Conservation (phyloP, 2,888 invertebrate genomes). For the Andrena praecox region DNA sequence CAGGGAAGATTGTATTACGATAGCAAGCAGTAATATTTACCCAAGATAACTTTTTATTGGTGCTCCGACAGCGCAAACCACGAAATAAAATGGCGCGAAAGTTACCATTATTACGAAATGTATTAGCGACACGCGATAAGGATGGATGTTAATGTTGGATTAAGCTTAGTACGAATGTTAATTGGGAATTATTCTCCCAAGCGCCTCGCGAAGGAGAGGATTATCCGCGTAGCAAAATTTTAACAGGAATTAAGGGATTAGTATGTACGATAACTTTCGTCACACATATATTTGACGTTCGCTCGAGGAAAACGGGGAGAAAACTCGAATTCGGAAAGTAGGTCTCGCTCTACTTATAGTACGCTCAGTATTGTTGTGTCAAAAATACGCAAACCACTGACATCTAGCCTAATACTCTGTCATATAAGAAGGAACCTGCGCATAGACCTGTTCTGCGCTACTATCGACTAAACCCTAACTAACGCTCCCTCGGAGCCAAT, state of each 20-base stretch:
- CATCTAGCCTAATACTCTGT: background rate
- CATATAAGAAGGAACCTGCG: too few species aligned
- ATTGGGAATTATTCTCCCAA: background rate
- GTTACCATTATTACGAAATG: background rate
- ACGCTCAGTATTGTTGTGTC: background rate
- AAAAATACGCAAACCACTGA: conserved; percentile 8
- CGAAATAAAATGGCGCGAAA: background rate
- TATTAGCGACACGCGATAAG: background rate
- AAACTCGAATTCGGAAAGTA: background rate
- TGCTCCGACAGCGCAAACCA: background rate
- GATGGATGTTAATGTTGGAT: too few species aligned
- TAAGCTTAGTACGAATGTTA: too few species aligned
- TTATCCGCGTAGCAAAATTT: background rate
- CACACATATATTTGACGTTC: too few species aligned
- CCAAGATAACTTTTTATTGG: background rate
- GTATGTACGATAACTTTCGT: too few species aligned
- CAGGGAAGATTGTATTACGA: background rate
- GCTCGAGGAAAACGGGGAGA: background rate
- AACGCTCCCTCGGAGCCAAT: too few species aligned
- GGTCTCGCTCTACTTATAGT: background rate
- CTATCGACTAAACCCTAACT: too few species aligned
- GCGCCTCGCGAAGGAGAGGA: background rate
- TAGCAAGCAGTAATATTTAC: background rate
- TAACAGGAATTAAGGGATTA: background rate
- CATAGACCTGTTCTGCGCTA: too few species aligned